Base-by-base conservation (phyloP, 2,888 invertebrate species). In the Cantharis rustica region DNA sequence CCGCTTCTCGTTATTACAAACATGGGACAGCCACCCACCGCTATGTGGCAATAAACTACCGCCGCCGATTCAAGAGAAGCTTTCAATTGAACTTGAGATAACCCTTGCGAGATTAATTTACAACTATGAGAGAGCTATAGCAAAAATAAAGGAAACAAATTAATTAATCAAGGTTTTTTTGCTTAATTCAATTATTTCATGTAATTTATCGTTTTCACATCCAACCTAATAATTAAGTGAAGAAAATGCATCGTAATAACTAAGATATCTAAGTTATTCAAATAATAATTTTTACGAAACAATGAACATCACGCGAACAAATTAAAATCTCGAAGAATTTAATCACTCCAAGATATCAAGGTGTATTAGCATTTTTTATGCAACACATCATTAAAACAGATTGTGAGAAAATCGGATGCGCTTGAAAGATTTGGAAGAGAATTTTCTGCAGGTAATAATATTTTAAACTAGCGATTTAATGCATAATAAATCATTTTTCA, bases 1-100 rank as follows among this genome's bases (percentile, higher is more conserved):
- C 77, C 78, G 75, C 77, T 72, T 78, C 69, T 68, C 71, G 75
- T 75, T 78, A 78, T 73, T 78, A 73, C 71, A 23, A 75, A 78
- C 17, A 75, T 75, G 71, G 47, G 73, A 75, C 75, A 68, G 69
- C 73, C 70, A 23, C 78, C 78, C 68, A 75, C 75, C 73, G 78
- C 61, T 75, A 62, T 61, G 70, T 68, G 69, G 78, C 70, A 72
- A 72, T 77, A 77, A 77, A 77, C 77, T 74, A 69, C 72, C 26
- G 47, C 31, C 71, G 27, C 26, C 16, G 73, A 68, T 77, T 68
- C 69, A 77, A 62, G 72, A 66, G 72, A 72, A 74, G 75, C 16
- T 62, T 69, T 31, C 66, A 64, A 71, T 68, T 75, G 69, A 74
- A 73, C 70, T 68, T 61, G 68, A 26, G 68, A 68, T 69, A 47